Base-by-base conservation (phyloP, 2,113 vertebrate species). In the Capreolus pygargus region DNA sequence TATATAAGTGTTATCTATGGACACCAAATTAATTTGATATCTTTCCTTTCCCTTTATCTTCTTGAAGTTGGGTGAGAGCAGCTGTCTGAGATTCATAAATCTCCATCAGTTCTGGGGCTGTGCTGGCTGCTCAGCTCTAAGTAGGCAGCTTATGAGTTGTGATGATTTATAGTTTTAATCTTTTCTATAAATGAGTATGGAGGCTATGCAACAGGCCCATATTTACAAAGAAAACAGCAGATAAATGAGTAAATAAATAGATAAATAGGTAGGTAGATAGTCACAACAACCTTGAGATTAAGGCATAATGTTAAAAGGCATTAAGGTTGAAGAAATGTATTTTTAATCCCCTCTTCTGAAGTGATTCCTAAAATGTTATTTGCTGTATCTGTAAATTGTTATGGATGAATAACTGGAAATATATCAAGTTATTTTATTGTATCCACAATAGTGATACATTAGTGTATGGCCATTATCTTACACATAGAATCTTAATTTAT, bases 101-200 rank as follows among this genome's bases (percentile, higher is more conserved):
- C 96, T 91, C 93, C 78, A 96, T 97, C 86, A 96, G 76, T 91
- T 91, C 36, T 95, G 57, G 50, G 55, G 36, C 57, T 91, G 33
- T 64, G 52, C 89, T 86, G 43, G 54, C 60, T 96, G 21, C 47
- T 94, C 43, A 88, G 30, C 36, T 95, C 86, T 86, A 96, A 95
- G 76, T 50, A 91, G 91, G 85, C 60, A 94, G 86, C 6, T 88
- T 97, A 91, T 96, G 86, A 90, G 76, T 96, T 94, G 39, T 83
- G 90, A 95, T 98, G 97, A 97, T 97, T 98, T 98, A 97, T 97
- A 55, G 95, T 95, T 97, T 97, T 98, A 97, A 97, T 97, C 89
- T 98, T 95, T 97, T 81, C 78, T 76, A 91, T 70, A 96, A 98
- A 93, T 98, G 89, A 97, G 83, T 78, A 78, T 89, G n/a, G 81